Conservation (phyloP, 2,113 vertebrate species). For the Oriolus oriolus region DNA sequence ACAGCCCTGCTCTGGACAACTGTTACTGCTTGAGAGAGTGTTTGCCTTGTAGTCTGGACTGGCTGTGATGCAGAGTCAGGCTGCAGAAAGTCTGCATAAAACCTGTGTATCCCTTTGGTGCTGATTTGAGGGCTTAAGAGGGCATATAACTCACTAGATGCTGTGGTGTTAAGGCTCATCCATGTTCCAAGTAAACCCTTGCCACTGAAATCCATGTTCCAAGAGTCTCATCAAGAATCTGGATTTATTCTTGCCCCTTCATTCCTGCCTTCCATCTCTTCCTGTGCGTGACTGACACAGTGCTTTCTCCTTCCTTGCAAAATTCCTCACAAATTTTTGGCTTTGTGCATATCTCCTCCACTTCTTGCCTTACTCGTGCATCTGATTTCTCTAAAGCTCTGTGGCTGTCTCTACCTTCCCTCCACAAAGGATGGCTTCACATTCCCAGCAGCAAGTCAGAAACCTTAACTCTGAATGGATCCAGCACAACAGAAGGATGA, state of each 20-base stretch:
- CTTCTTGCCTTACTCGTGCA: not conserved
- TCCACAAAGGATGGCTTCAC: not conserved
- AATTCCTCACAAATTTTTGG: not conserved
- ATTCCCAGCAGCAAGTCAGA: not conserved
- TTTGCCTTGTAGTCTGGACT: not conserved
- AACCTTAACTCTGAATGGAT: not conserved
- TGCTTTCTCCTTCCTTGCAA: not conserved
- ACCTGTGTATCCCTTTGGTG: not conserved
- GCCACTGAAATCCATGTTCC: not conserved
- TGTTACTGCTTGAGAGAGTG: not conserved
- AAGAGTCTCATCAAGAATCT: not conserved
- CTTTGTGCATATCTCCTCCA: not conserved
- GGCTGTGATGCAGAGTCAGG: not conserved
- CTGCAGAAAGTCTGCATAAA: not conserved
- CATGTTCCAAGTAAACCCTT: not conserved
- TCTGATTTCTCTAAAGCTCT: not conserved
- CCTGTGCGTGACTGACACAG: not conserved
- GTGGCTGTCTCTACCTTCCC: not conserved
- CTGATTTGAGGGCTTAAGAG: not conserved
- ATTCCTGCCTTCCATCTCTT: not conserved
- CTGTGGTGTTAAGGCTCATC: not conserved
- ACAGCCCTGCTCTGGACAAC: not conserved
- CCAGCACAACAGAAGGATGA: not conserved
- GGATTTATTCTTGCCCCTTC: not conserved
- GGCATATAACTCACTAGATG: not conserved